A percentile compares a stretch with the other conserved stretches of the same genome.
Conservation (phyloP, 1,140 invertebrate species). For the Drosophila gunungcola region DNA sequence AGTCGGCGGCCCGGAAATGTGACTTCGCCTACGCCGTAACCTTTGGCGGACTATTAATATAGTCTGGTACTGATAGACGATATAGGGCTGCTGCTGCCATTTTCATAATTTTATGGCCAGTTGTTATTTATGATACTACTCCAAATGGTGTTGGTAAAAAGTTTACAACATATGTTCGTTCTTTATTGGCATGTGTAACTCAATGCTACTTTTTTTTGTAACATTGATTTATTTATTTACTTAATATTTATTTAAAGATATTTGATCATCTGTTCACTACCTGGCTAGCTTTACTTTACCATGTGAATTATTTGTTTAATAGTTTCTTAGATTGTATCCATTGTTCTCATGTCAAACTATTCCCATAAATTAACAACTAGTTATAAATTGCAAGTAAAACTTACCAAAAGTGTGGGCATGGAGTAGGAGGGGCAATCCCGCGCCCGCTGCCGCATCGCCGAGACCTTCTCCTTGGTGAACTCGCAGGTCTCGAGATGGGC, state of each 20-base stretch:
- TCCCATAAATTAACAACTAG: no score
- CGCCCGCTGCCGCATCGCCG: constrained; percentile 93
- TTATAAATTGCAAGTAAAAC: constrained; percentile 19
- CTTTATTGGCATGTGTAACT: background rate
- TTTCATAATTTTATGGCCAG: constrained; percentile 39
- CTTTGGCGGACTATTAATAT: constrained; percentile 22
- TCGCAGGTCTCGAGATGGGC: constrained; percentile 98
- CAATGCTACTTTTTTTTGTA: background rate
- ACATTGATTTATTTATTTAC: no score
- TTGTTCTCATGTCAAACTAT: background rate
- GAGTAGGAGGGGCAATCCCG: constrained; percentile 94
- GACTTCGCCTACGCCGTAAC: constrained; percentile 64
- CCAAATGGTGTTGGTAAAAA: background rate
- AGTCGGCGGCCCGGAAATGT: constrained; percentile 69
- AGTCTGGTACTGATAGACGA: background rate
- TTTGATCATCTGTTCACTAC: no score
- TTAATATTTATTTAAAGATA: no score
- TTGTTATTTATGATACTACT: constrained; percentile 17
- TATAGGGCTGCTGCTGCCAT: constrained; percentile 4
- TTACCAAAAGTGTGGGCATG: constrained; percentile 87
- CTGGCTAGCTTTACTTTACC: no score
- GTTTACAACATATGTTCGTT: background rate
- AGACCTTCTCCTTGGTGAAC: constrained; percentile 96
- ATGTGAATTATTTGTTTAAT: no score
- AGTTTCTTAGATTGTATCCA: no score